Evolutionary conservation across 2,888 invertebrate genomes (phyloP), one percentile per base, ranked within the genome.

Genomic region (Argyresthia goedartella): DNA sequence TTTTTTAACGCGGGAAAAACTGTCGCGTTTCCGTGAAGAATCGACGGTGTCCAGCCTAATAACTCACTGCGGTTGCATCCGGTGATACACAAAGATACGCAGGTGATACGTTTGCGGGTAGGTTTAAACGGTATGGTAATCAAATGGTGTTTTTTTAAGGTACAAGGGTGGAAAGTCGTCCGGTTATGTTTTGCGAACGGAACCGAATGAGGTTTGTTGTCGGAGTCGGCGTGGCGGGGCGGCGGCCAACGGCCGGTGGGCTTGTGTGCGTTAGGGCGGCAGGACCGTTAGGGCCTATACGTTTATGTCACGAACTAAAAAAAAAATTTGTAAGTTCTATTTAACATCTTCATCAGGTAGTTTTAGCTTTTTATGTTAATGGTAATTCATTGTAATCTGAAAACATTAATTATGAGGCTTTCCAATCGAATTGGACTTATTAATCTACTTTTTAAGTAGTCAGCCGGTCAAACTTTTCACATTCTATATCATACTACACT

Each of bases 151-250:
- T 25, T 25, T 25, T 25, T 25, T 25, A 25, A 4, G 25, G 25
- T 25, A 6, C 2, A 25, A n/a, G 10, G 39, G 39, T n/a, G 39
- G 39, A 39, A 65, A 84, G 77, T 86, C 89, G 80, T 87, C 85
- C 87, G 82, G 77, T 81, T 81, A 73, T 81, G 84, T 84, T 82
- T 84, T 86, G 78, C 72, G 81, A 78, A 66, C 71, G 79, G 74
- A 76, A 80, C 72, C 69, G 73, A 86, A 82, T 84, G 84, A 81
- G 69, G 72, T 67, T 65, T 63, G 66, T 59, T 68, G 63, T 44
- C 43, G 67, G 68, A 71, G 71, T 71, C 71, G 71, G 62, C 63
- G 72, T 61, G 58, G 63, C 63, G 62, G 60, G 65, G 66, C 63
- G 66, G 66, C 25, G 25, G 66, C 69, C 61, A 69, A 68, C 63